Evolutionary conservation across 2,113 vertebrate genomes (phyloP).

Genomic region (Macquaria australasica): DNA sequence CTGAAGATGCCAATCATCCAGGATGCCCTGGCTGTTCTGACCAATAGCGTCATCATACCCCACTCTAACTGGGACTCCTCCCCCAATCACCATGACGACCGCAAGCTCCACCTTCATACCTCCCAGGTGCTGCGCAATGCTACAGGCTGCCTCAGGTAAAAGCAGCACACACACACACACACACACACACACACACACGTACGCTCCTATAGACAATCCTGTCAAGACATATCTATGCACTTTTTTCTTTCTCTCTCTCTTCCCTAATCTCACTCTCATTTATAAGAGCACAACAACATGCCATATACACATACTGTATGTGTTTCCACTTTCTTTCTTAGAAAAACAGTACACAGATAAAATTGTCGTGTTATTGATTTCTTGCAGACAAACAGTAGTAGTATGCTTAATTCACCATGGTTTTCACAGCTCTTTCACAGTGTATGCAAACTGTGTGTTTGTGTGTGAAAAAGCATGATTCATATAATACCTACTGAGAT

Average conservation of each 20-base stretch:
- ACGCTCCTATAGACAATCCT: neutral
- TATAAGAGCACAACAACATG: neutral
- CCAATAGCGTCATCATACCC: slow-evolving; percentile 98
- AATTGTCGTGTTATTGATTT: slow-evolving; percentile 20
- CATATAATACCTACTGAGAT: neutral
- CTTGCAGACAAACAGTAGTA: neutral
- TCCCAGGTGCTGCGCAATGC: slow-evolving; percentile 99
- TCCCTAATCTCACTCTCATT: neutral
- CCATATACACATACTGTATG: neutral
- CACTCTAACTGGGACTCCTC: slow-evolving; percentile 97
- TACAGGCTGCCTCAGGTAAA: slow-evolving; percentile 98
- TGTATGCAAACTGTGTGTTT: neutral
- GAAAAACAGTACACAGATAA: slow-evolving; percentile 5
- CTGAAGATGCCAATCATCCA: slow-evolving; percentile 99
- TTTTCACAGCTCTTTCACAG: slow-evolving; percentile 1
- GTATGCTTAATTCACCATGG: slow-evolving; percentile 17
- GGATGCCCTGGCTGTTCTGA: slow-evolving; percentile 96
- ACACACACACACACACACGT: slow-evolving; percentile 1
- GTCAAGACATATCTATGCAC: neutral
- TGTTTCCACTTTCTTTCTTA: slow-evolving; percentile 4
- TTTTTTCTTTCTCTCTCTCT: neutral
- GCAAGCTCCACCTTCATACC: slow-evolving; percentile 96
- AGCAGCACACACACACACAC: neutral
- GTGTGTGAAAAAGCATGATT: neutral
- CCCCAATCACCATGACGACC: slow-evolving; percentile 93